Evolutionary conservation across 2,113 vertebrate genomes (phyloP), one percentile per base, ranked within the genome.

Genomic region (Dipodomys stephensi): DNA sequence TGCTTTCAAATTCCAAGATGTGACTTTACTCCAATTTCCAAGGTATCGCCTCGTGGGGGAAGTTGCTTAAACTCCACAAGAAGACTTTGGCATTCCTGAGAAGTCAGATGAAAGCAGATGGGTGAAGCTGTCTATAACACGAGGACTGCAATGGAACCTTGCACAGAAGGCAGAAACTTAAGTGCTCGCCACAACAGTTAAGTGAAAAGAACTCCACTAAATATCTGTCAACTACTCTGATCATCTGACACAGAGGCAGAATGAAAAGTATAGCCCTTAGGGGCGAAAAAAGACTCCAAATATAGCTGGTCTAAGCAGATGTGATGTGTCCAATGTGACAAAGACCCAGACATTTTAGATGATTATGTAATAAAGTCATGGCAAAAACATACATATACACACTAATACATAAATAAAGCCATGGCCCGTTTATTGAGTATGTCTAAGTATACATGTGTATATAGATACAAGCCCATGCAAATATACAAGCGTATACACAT

Each of bases 181-280:
- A 67, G 20, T 13, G 77, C 57, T 90, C 3, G 13, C 19, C 28
- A 16, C 28, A 62, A 84, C 3, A 27, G 39, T 7, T 6, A 83
- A 78, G 68, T 81, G 88, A 65, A 80, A 87, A 88, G 57, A 25
- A 74, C 32, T 89, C 28, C 32, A 28, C 39, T 72, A 74, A 39
- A 85, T 65, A 94, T 57, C 90, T 85, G 69, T 90, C 82, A 67
- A 62, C 78, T 76, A 79, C 49, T 81, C 1, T 90, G 12, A 83
- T 57, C 60, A 91, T 69, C 0, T 73, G 49, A 82, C 60, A 32
- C 18, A 19, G 62, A 88, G 9, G 69, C 53, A 82, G 23, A 67
- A 90, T 87, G 84, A 27, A 93, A 91, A 79, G 27, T 44, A 83
- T 0, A 87, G 68, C 12, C 68, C 49, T 46, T 9, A 60, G 88